These are phyloP conservation scores for Serrognathus titanus DNA, from an alignment of 2,888 invertebrate genomes.

Conservation along the genomic window DNA sequence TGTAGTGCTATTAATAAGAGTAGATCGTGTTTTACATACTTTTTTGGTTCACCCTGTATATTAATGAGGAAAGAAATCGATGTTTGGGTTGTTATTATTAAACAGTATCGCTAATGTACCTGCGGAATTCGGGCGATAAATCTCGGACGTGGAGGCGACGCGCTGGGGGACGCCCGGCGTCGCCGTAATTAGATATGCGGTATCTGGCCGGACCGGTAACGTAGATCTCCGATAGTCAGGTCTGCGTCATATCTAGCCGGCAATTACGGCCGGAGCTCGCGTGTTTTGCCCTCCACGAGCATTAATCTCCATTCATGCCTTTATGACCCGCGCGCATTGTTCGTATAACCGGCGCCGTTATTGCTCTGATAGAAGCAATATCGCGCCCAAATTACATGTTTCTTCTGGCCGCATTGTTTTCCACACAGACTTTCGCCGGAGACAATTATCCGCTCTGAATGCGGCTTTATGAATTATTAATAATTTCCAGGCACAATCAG, in stretches of 20 bases:
- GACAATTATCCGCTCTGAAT: too few species aligned
- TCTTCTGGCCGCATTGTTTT: not conserved
- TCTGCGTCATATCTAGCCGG: constrained; percentile 15
- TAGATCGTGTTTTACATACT: too few species aligned
- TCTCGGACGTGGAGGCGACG: constrained; percentile 7
- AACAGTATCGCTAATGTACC: not conserved
- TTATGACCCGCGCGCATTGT: constrained; percentile 10
- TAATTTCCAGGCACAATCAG: too few species aligned
- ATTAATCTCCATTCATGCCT: constrained; percentile 18
- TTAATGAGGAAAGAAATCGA: too few species aligned
- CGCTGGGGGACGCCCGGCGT: constrained; percentile 5
- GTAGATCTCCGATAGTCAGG: constrained; percentile 14
- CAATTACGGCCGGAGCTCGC: constrained; percentile 18
- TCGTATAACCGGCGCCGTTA: constrained; percentile 8
- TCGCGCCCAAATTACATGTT: not conserved
- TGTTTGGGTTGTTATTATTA: too few species aligned
- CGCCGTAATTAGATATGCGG: constrained; percentile 13
- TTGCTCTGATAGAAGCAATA: constrained; percentile 7
- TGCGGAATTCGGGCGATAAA: constrained; percentile 5
- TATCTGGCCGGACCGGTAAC: constrained; percentile 9
- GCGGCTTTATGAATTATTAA: too few species aligned
- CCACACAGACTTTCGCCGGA: too few species aligned
- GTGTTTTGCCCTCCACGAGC: constrained; percentile 14
- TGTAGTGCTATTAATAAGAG: too few species aligned
- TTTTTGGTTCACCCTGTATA: too few species aligned